Evolutionary conservation across 1,140 invertebrate genomes (phyloP), one percentile per base, ranked within the genome.

Genomic region (Neoseiulus cucumeris): DNA sequence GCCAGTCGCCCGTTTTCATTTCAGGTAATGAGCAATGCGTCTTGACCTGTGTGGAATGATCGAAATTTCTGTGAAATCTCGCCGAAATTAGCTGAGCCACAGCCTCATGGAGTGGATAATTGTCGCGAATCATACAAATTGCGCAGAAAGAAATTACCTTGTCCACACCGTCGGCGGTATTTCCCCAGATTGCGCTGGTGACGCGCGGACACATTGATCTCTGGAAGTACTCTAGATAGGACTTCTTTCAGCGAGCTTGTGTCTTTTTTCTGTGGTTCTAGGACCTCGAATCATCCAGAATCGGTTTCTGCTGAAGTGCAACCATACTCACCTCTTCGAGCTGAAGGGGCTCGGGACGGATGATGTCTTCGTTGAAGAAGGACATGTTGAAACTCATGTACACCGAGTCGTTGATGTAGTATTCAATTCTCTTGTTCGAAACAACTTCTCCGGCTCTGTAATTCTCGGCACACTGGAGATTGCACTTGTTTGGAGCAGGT

Each of bases 371-470:
- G 22, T 59, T 59, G 51, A 59, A 59, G 51, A 59, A 59, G 22
- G 14, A 59, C 51, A 59, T 59, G 22, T 59, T 59, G 51, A 59
- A 59, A 33, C 51, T 59, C 51, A 59, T 59, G 33, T 59, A 59
- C 33, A 59, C 51, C 22, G 51, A 59, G 22, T 59, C 51, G 9
- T 59, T 59, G 22, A 59, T 59, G 22, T 59, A 59, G 9, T 59
- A 59, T 25, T 59, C 51, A 20, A 25, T 17, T 29, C 51, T 25
- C 22, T 59, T 59, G 22, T 25, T 29, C 14, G 51, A 1, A 2
- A 25, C 33, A 14, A 59, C 22, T 33, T 59, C 51, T 1, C 14
- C 33, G 14, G 51, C 22, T 29, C 33, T 33, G 22, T 59, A 20
- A 20, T 59, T 59, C 9, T 59, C 51, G 22, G 51, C 51, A 25